A percentile compares a stretch with the other conserved stretches of the same genome.
These are phyloP conservation scores for Sprattus sprattus DNA, from an alignment of 2,113 vertebrate genomes.

Conservation along the genomic window DNA sequence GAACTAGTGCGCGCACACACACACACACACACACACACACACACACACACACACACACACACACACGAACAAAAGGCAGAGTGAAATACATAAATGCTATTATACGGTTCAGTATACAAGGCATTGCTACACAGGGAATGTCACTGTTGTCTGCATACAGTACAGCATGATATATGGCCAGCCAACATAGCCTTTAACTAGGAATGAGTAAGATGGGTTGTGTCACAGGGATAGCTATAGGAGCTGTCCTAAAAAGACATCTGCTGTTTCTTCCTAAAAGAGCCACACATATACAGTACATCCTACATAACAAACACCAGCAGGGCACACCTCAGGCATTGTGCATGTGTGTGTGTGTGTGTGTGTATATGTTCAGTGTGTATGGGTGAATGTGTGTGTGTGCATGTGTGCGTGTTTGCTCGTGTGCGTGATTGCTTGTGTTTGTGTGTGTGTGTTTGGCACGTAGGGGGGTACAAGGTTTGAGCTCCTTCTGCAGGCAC, in stretches of 20 bases:
- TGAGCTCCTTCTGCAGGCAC: not conserved
- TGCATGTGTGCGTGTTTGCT: not conserved
- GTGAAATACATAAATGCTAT: not conserved
- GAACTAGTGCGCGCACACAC: not conserved
- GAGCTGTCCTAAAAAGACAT: not conserved
- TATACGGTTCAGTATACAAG: not conserved
- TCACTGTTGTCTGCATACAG: not conserved
- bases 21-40: constrained; percentile 8
- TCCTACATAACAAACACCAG: not conserved
- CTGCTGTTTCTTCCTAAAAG: not conserved
- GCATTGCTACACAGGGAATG: not conserved
- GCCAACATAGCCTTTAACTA: not conserved
- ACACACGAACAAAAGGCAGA: not conserved
- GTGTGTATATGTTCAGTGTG: too few species aligned
- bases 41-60: not conserved
- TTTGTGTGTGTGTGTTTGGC: not conserved
- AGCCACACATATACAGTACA: not conserved
- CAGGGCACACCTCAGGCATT: too few species aligned
- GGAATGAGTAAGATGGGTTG: not conserved
- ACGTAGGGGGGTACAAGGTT: not conserved
- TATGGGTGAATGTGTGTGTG: not conserved
- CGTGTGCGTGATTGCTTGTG: not conserved
- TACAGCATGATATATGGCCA: not conserved
- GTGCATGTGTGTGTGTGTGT: not conserved
- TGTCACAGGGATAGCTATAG: not conserved